A percentile compares a stretch with the other conserved stretches of the same genome.
Evolutionary conservation across 2,797 vertebrate genomes (phyloP).

Genomic region (Staurois parvus): DNA sequence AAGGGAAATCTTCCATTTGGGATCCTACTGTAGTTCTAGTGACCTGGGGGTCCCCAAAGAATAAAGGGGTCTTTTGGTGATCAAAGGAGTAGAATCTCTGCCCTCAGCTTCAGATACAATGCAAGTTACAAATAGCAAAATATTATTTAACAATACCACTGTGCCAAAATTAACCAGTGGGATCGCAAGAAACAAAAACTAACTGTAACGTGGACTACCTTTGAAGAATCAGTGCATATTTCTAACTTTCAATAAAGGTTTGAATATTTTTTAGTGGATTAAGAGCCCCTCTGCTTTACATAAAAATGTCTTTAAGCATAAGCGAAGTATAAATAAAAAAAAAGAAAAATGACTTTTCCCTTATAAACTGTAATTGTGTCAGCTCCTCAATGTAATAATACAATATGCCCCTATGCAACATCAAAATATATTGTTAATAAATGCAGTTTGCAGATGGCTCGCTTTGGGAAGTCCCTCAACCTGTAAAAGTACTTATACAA

Average conservation of each 20-base stretch:
- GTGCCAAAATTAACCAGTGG: not conserved
- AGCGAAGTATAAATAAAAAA: not conserved
- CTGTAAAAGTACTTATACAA: constrained; percentile 56
- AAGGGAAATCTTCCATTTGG: too few species aligned
- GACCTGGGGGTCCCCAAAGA: too few species aligned
- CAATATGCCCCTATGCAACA: not conserved
- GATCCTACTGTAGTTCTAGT: too few species aligned
- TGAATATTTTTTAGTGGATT: not conserved
- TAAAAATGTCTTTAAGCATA: not conserved
- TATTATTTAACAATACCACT: not conserved
- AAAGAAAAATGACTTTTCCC: not conserved
- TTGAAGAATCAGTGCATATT: not conserved
- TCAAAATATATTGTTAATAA: constrained; percentile 13
- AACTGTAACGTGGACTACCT: not conserved
- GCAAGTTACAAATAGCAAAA: too few species aligned
- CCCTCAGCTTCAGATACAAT: too few species aligned
- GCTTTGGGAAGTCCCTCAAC: constrained; percentile 31
- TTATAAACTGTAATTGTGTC: not conserved
- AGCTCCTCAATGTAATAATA: not conserved
- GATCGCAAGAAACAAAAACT: not conserved
- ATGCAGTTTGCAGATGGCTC: constrained; percentile 30
- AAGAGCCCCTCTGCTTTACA: not conserved
- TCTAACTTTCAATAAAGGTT: too few species aligned
- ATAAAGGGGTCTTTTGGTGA: too few species aligned
- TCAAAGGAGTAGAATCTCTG: too few species aligned